phyloP scores from a whole-genome alignment of 2,797 vertebrate genomes.

The Crenuchus spilurus region DNA sequence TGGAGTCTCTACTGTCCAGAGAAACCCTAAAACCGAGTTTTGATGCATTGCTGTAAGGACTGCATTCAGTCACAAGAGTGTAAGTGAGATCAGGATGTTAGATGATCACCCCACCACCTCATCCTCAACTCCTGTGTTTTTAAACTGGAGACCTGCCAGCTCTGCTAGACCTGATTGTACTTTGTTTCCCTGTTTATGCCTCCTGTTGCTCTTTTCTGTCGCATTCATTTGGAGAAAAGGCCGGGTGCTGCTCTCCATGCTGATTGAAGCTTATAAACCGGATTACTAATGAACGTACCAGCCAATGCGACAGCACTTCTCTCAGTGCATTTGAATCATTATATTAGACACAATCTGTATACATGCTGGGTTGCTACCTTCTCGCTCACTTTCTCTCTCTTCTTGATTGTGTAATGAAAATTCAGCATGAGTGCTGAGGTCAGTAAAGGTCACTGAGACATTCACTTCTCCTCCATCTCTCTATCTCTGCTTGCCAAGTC shows the following conservation, averaged over 20 bases:
- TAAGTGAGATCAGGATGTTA: too few relatives aligned
- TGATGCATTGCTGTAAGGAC: too few relatives aligned
- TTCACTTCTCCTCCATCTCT: neutral
- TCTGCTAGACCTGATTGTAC: neutral
- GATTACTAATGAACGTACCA: neutral
- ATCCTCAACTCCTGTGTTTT: too few relatives aligned
- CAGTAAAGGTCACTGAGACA: constrained; percentile 3
- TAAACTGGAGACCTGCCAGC: too few relatives aligned
- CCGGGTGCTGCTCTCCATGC: neutral
- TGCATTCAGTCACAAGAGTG: too few relatives aligned
- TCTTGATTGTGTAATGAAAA: constrained; percentile 20
- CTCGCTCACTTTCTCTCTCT: neutral
- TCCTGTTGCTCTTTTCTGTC: too few relatives aligned
- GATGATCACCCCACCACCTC: too few relatives aligned
- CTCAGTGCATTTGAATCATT: neutral
- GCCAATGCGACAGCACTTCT: neutral
- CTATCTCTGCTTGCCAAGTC: neutral
- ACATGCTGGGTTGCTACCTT: neutral
- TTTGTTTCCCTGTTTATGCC: neutral
- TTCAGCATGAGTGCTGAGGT: neutral
- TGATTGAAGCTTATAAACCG: neutral
- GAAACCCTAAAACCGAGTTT: too few relatives aligned
- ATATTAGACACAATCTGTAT: neutral
- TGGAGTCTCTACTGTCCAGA: too few relatives aligned
- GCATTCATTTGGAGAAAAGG: neutral